Percentiles rank a stretch among this genome's conserved stretches.
Conservation (phyloP, 2,888 invertebrate species). For the Congeria kusceri region DNA sequence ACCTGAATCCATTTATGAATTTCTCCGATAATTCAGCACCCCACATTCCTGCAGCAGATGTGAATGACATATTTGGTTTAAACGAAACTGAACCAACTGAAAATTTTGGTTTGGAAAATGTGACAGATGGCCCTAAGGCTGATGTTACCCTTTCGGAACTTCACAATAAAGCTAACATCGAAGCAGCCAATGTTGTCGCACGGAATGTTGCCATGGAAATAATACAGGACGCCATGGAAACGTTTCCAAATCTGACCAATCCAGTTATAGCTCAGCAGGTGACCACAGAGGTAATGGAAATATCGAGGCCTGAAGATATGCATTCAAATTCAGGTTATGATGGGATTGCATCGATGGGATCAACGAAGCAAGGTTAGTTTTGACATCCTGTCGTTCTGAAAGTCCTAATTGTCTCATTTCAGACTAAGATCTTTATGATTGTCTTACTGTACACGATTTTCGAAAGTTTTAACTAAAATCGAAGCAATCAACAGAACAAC, state of each 20-base stretch:
- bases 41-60: background rate
- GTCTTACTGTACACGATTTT: too few species aligned
- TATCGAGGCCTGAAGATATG: constrained; percentile 29
- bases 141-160: background rate
- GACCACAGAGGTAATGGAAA: constrained; percentile 34
- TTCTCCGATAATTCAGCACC: background rate
- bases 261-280: constrained; percentile 42
- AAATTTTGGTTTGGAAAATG: background rate
- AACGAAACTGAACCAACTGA: background rate
- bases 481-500: too few species aligned
- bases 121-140: background rate
- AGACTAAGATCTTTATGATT: too few species aligned
- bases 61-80: background rate
- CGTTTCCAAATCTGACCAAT: constrained; percentile 64
- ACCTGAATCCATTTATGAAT: constrained; percentile 27
- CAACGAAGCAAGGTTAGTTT: constrained; percentile 49
- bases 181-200: constrained; percentile 69
- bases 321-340: constrained; percentile 47
- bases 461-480: too few species aligned
- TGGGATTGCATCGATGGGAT: constrained; percentile 44
- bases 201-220: constrained; percentile 74
- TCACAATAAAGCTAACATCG: constrained; percentile 37
- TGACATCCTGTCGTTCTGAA: too few species aligned
- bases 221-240: constrained; percentile 76
- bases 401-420: too few species aligned